Conservation (phyloP, 2,113 vertebrate species). For the Calonectris borealis region DNA sequence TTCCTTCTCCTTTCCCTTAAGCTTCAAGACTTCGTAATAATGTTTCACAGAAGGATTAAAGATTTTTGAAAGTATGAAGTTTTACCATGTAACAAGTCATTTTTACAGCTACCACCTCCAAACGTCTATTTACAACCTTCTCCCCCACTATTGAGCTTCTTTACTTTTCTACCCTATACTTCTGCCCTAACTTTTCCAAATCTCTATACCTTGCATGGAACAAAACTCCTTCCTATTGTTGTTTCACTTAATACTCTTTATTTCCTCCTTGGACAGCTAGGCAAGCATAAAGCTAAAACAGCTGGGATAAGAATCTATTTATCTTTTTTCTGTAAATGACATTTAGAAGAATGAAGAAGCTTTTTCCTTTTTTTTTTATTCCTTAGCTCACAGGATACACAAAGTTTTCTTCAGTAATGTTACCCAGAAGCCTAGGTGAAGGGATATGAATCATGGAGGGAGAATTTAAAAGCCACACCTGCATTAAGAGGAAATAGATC, state of each 20-base stretch:
- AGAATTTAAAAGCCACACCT: neutral
- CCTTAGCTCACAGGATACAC: neutral
- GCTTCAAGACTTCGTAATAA: neutral
- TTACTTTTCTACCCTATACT: neutral
- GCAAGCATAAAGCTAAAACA: neutral
- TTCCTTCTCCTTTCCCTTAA: neutral
- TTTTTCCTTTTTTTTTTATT: neutral
- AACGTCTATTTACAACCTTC: neutral
- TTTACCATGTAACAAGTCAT: neutral
- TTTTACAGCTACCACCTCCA: neutral
- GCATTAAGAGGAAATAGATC: neutral
- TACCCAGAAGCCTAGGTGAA: neutral
- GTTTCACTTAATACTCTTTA: neutral
- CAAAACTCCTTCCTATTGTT: neutral
- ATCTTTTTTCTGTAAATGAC: neutral
- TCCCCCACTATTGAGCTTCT: neutral
- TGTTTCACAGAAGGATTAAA: neutral
- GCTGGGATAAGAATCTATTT: neutral
- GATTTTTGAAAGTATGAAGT: neutral
- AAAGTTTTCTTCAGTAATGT: neutral
- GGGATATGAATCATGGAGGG: neutral
- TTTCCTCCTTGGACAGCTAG: neutral
- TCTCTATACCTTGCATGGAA: neutral
- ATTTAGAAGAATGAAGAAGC: neutral
- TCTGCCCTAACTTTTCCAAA: neutral